Conservation (phyloP, 2,113 vertebrate genomes). For the Siniperca chuatsi region DNA sequence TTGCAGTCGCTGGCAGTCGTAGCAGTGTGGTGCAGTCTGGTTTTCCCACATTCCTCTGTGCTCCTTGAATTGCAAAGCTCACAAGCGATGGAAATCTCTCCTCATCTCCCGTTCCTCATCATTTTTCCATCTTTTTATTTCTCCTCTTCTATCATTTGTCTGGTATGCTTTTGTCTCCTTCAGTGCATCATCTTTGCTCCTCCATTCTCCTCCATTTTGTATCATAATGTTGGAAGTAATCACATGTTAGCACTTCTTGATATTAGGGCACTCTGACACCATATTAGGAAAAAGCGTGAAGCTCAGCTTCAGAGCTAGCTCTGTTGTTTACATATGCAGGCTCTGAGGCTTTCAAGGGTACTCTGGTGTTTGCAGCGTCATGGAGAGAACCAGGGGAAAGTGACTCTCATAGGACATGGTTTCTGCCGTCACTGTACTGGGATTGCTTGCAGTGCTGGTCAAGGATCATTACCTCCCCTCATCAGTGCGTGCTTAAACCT, state of each 20-base stretch:
- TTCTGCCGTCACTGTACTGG: neutral
- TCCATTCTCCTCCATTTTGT: constrained; percentile 4
- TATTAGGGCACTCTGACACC: constrained; percentile 38
- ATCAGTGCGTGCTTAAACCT: constrained; percentile 23
- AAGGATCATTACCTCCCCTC: constrained; percentile 30
- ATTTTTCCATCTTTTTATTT: neutral
- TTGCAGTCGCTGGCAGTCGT: constrained; percentile 50
- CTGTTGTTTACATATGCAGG: constrained; percentile 56
- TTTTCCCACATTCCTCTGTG: constrained; percentile 46
- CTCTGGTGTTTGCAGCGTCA: constrained; percentile 25
- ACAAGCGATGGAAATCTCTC: neutral
- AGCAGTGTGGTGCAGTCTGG: constrained; percentile 39
- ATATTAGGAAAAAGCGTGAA: constrained; percentile 63
- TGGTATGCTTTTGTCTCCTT: neutral
- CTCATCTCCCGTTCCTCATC: constrained; percentile 13
- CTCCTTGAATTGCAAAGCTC: constrained; percentile 40
- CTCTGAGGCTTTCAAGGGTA: constrained; percentile 36
- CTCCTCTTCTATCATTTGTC: neutral
- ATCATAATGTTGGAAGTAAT: neutral
- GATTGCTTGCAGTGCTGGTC: neutral
- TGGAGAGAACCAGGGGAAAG: neutral
- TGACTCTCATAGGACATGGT: constrained; percentile 10
- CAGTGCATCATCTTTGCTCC: neutral
- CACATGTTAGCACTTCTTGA: constrained; percentile 17
- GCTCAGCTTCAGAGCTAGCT: constrained; percentile 10